A percentile compares a stretch with the other conserved stretches of the same genome.
Evolutionary conservation across 2,797 vertebrate species (phyloP).

Genomic region (Pseudomugil tenellus): DNA sequence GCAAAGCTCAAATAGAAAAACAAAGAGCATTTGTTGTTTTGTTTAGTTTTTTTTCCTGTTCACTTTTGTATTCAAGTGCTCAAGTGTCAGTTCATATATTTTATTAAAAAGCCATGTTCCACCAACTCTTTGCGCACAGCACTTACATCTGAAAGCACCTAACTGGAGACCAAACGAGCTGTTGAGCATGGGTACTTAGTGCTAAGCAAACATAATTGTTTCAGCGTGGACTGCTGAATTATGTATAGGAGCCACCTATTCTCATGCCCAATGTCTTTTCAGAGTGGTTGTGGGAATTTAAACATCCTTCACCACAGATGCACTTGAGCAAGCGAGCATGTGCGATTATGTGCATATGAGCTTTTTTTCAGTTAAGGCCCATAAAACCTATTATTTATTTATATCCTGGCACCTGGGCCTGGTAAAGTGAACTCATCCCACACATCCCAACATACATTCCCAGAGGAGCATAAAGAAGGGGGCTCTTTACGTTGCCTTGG

Average conservation of each 20-base stretch:
- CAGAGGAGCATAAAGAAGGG: slow-evolving; percentile 80
- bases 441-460: slow-evolving; percentile 79
- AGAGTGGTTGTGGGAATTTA: slow-evolving; percentile 79
- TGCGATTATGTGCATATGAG: slow-evolving; percentile 70
- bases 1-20: slow-evolving; percentile 59
- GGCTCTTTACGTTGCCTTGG: slow-evolving; percentile 82
- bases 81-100: slow-evolving; percentile 70
- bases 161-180: slow-evolving; percentile 67
- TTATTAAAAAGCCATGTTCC: slow-evolving; percentile 73
- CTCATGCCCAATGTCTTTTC: slow-evolving; percentile 76
- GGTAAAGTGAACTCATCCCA: slow-evolving; percentile 80
- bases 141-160: slow-evolving; percentile 72
- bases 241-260: slow-evolving; percentile 79
- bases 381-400: slow-evolving; percentile 83
- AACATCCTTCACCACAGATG: slow-evolving; percentile 78
- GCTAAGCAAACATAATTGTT: slow-evolving; percentile 81
- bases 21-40: slow-evolving; percentile 64
- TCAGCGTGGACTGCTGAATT: slow-evolving; percentile 78
- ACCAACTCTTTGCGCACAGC: slow-evolving; percentile 67
- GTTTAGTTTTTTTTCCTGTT: slow-evolving; percentile 34
- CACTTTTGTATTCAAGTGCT: slow-evolving; percentile 57
- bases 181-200: slow-evolving; percentile 72
- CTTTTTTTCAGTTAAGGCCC: slow-evolving; percentile 63
- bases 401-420: slow-evolving; percentile 81
- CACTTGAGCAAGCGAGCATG: slow-evolving; percentile 68